Conservation (phyloP, 2,888 invertebrate species). For the Empis livida region DNA sequence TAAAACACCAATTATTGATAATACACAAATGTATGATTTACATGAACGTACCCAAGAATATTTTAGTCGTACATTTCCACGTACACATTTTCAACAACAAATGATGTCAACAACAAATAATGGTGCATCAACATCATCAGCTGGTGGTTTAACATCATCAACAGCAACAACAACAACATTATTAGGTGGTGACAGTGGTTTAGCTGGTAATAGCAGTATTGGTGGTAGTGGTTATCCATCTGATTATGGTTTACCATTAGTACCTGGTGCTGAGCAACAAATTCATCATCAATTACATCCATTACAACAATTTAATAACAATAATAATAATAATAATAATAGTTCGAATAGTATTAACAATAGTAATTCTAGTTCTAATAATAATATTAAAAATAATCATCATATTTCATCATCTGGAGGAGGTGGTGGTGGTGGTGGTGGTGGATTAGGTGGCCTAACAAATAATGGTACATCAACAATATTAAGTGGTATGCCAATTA, state of each 20-base stretch:
- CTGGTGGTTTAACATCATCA: slow-evolving; percentile 13
- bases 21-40: slow-evolving; percentile 28
- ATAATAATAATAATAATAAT: slow-evolving; percentile 6
- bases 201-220: slow-evolving; percentile 13
- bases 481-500: slow-evolving; percentile 38
- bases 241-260: slow-evolving; percentile 65
- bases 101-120: neutral
- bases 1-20: slow-evolving; percentile 61
- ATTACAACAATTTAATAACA: slow-evolving; percentile 2
- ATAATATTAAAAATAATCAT: slow-evolving; percentile 3
- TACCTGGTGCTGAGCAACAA: slow-evolving; percentile 37
- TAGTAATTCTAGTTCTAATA: slow-evolving; percentile 1
- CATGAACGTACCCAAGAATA: slow-evolving; percentile 39
- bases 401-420: slow-evolving; percentile 3
- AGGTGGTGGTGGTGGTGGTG: no score
- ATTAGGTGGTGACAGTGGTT: slow-evolving; percentile 14
- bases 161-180: slow-evolving; percentile 9
- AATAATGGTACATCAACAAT: slow-evolving; percentile 13
- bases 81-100: slow-evolving; percentile 30
- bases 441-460: slow-evolving; percentile 13
- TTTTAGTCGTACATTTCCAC: slow-evolving; percentile 47
- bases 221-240: slow-evolving; percentile 48
- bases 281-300: slow-evolving; percentile 21
- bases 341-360: neutral
- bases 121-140: slow-evolving; percentile 6